A percentile compares a stretch with the other conserved stretches of the same genome.
Conservation (phyloP, 2,888 invertebrate genomes). For the Watsonalla cultraria region DNA sequence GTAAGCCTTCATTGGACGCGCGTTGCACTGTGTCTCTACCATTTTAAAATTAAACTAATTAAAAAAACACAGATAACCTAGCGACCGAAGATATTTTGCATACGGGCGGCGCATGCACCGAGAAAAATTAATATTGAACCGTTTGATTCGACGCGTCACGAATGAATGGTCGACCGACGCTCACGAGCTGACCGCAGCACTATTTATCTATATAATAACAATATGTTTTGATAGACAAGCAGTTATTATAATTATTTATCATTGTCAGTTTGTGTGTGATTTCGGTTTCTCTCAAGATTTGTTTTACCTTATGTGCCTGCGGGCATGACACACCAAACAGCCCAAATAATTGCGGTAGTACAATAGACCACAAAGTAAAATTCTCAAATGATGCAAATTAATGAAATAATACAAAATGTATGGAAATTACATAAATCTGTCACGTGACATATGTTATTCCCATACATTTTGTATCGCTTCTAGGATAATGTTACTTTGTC, state of each 20-base stretch:
- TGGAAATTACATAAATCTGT: no score
- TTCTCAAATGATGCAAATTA: no score
- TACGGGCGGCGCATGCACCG: constrained; percentile 34
- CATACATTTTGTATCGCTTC: no score
- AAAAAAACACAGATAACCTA: constrained; percentile 58
- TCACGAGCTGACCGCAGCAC: constrained; percentile 29
- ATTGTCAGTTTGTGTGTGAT: not conserved
- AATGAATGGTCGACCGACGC: constrained; percentile 23
- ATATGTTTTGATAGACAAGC: constrained; percentile 12
- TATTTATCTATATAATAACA: constrained; percentile 21
- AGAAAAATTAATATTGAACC: constrained; percentile 16
- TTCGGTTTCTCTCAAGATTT: not conserved
- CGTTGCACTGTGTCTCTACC: constrained; percentile 65
- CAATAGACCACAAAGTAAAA: no score
- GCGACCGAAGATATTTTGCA: constrained; percentile 51
- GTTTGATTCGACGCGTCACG: constrained; percentile 27
- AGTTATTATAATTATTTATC: constrained; percentile 9
- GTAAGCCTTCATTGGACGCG: constrained; percentile 59
- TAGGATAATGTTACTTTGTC: no score
- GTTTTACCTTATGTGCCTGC: not conserved
- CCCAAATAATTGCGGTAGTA: no score
- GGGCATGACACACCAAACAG: no score
- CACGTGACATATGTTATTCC: no score
- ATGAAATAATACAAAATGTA: no score
- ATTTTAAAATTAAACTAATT: constrained; percentile 35